Conservation (phyloP, 2,113 vertebrate species). For the Actenoides hombroni region DNA sequence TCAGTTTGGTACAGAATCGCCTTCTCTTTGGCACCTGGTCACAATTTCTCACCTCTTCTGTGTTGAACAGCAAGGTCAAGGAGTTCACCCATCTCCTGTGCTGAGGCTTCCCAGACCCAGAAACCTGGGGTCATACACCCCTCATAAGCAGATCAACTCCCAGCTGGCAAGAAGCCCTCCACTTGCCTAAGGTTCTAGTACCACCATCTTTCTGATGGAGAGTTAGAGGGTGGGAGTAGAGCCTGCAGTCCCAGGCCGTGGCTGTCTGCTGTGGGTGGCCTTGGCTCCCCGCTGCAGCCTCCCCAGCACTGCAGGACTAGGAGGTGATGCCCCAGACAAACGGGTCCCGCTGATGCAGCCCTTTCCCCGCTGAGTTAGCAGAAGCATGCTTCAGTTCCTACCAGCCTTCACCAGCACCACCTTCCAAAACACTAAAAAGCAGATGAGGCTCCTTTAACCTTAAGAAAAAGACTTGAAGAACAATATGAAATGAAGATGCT, state of each 20-base stretch:
- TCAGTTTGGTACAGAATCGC: not conserved
- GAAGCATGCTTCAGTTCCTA: not conserved
- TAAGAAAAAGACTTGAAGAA: not conserved
- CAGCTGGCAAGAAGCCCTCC: not conserved
- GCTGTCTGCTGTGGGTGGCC: rapidly evolving
- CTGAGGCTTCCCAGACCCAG: not conserved
- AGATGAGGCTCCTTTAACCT: not conserved
- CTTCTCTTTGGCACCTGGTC: not conserved
- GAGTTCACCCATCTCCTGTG: not conserved
- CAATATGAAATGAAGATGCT: not conserved
- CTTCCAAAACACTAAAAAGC: not conserved
- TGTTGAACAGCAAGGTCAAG: not conserved
- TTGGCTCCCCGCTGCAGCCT: not conserved
- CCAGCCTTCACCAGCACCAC: not conserved
- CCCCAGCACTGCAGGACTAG: rapidly evolving
- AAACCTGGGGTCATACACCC: not conserved
- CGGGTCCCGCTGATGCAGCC: not conserved
- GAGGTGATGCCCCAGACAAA: not conserved
- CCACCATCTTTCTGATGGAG: not conserved
- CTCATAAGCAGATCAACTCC: not conserved
- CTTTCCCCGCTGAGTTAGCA: not conserved
- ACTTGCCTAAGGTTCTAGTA: not conserved
- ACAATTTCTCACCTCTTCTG: not conserved
- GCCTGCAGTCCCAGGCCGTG: rapidly evolving
- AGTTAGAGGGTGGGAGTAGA: not conserved